These are phyloP conservation scores for Eristalis intricaria DNA, from an alignment of 2,888 invertebrate species.

Conservation along the genomic window DNA sequence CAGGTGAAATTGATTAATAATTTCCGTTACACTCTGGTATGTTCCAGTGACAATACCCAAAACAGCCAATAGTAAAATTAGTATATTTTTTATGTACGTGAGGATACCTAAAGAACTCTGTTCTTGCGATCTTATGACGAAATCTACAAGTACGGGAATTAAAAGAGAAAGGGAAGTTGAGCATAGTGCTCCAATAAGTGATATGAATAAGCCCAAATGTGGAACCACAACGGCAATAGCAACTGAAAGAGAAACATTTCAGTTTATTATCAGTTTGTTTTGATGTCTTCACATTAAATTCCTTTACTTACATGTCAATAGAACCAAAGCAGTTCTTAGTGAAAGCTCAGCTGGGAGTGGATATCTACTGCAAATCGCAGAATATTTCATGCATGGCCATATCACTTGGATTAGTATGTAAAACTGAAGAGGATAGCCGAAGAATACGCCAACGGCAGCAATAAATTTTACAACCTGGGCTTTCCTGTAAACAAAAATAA, in stretches of 20 bases:
- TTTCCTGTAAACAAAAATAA: conserved; percentile 83
- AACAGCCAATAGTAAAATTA: conserved; percentile 86
- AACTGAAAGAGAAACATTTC: conserved; percentile 83
- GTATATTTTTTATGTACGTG: conserved; percentile 83
- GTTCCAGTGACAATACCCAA: conserved; percentile 89
- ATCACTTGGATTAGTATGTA: conserved; percentile 96
- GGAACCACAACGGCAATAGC: conserved; percentile 92
- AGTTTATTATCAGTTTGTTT: not conserved
- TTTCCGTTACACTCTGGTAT: conserved; percentile 87
- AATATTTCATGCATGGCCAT: conserved; percentile 88
- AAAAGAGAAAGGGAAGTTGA: conserved; percentile 93
- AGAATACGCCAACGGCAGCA: conserved; percentile 92
- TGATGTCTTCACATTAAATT: not conserved
- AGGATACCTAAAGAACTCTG: conserved; percentile 81
- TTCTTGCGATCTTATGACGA: conserved; percentile 86
- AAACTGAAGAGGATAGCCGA: conserved; percentile 97
- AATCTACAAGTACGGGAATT: conserved; percentile 93
- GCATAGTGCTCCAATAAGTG: conserved; percentile 94
- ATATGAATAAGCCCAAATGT: conserved; percentile 92
- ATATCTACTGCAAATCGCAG: conserved; percentile 83
- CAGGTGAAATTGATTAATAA: conserved; percentile 79
- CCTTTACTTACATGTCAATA: conserved; percentile 91
- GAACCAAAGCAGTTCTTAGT: conserved; percentile 87
- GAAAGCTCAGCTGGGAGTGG: conserved; percentile 86
- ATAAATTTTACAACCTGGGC: conserved; percentile 91